These are phyloP conservation scores for Calcarius ornatus DNA, from an alignment of 2,113 vertebrate species.

Conservation along the genomic window DNA sequence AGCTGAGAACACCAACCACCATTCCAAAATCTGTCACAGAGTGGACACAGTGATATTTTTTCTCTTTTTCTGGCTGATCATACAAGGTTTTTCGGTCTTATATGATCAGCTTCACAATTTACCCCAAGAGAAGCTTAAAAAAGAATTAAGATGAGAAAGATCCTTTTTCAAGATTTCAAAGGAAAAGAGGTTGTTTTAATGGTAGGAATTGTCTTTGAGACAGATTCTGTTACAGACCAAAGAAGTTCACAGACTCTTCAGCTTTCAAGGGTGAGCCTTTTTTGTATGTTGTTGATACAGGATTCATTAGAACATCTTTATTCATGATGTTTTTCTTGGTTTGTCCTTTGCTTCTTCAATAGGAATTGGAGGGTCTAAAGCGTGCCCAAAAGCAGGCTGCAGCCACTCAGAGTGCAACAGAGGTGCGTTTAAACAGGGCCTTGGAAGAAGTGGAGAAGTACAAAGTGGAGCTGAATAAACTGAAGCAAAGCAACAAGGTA, in stretches of 20 bases:
- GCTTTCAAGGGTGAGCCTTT: background rate
- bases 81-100: background rate
- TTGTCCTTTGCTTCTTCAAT: background rate
- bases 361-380: constrained; percentile 87
- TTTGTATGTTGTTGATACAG: background rate
- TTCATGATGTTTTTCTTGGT: background rate
- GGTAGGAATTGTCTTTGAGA: background rate
- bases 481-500: constrained; percentile 88
- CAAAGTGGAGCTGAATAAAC: constrained; percentile 83
- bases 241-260: background rate
- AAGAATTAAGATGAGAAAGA: background rate
- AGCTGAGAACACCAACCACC: background rate
- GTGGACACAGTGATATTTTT: background rate
- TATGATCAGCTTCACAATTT: background rate
- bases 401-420: constrained; percentile 74
- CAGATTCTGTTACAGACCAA: background rate
- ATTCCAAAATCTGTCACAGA: background rate
- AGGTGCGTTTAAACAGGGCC: constrained; percentile 90
- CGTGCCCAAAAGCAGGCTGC: constrained; percentile 82
- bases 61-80: background rate
- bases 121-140: background rate
- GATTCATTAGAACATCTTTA: background rate
- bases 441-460: constrained; percentile 86
- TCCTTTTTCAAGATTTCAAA: background rate
- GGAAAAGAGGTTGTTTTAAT: background rate